These are phyloP conservation scores for Aphaenogaster floridana DNA, from an alignment of 1,140 invertebrate genomes.

Conservation along the genomic window DNA sequence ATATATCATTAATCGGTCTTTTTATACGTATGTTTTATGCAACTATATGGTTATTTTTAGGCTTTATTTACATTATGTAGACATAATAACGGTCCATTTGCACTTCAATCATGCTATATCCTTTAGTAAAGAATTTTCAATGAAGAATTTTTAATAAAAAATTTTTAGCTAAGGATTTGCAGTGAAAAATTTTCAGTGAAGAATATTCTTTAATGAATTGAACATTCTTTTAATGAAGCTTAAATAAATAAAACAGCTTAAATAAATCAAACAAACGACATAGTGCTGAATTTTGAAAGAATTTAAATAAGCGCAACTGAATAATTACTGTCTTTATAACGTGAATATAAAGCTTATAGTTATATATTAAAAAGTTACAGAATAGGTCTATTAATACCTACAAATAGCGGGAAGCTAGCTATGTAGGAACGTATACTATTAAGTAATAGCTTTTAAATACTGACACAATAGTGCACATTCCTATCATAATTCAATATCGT, in stretches of 20 bases:
- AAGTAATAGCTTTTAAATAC: conserved; percentile 73
- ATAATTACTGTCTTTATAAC: conserved; percentile 13
- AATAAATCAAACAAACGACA: neutral
- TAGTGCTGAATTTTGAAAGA: neutral
- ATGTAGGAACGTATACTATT: conserved; percentile 78
- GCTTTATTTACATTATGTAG: neutral
- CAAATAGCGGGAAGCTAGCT: conserved; percentile 73
- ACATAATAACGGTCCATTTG: neutral
- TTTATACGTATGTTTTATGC: conserved; percentile 12
- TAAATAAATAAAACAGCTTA: too few species aligned
- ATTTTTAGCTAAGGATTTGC: too few species aligned
- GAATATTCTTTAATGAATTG: too few species aligned
- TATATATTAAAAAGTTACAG: conserved; percentile 40
- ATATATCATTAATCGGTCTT: conserved; percentile 24
- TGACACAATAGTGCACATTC: conserved; percentile 65
- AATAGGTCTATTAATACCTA: conserved; percentile 58
- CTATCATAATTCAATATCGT: conserved; percentile 61
- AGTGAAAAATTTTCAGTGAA: too few species aligned
- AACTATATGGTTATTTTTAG: neutral
- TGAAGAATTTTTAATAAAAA: neutral
- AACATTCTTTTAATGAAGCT: too few species aligned
- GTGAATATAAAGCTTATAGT: conserved; percentile 17
- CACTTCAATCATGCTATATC: neutral
- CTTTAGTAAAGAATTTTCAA: neutral
- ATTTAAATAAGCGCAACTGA: neutral